These are phyloP conservation scores for Calameuta idolon DNA, from an alignment of 2,888 invertebrate species.

Conservation along the genomic window DNA sequence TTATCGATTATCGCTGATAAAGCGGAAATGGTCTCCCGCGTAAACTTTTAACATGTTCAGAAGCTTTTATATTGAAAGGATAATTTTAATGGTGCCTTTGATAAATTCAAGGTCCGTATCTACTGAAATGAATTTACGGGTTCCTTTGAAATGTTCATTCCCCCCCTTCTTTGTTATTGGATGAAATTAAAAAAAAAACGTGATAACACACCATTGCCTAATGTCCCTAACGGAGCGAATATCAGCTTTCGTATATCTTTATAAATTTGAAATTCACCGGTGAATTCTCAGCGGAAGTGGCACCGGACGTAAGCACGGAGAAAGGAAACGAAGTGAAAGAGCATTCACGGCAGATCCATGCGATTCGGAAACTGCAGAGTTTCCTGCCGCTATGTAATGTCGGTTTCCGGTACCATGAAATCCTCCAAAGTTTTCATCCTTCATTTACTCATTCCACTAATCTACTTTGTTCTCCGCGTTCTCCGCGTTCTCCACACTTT, in stretches of 20 bases:
- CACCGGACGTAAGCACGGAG: conserved; percentile 1
- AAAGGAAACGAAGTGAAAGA: conserved; percentile 5
- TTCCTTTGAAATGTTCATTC: background rate
- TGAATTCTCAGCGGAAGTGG: background rate
- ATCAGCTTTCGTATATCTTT: background rate
- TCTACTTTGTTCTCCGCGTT: conserved; percentile 21
- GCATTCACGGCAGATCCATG: background rate
- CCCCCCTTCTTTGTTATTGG: background rate
- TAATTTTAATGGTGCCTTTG: background rate
- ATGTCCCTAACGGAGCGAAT: background rate
- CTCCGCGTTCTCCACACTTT: conserved; percentile 18
- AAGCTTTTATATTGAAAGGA: background rate
- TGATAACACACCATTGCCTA: background rate
- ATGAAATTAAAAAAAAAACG: background rate
- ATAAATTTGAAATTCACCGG: background rate
- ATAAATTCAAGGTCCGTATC: background rate
- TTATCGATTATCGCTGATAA: background rate
- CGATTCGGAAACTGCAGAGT: background rate
- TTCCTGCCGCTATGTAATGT: conserved; percentile 13
- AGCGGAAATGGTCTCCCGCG: background rate
- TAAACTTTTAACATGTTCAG: background rate
- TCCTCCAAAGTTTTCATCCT: conserved; percentile 7
- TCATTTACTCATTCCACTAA: conserved; percentile 26
- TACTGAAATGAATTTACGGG: background rate
- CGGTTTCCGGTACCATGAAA: conserved; percentile 17